Evolutionary conservation across 2,113 vertebrate genomes (phyloP).

Genomic region (Arenaria interpres): DNA sequence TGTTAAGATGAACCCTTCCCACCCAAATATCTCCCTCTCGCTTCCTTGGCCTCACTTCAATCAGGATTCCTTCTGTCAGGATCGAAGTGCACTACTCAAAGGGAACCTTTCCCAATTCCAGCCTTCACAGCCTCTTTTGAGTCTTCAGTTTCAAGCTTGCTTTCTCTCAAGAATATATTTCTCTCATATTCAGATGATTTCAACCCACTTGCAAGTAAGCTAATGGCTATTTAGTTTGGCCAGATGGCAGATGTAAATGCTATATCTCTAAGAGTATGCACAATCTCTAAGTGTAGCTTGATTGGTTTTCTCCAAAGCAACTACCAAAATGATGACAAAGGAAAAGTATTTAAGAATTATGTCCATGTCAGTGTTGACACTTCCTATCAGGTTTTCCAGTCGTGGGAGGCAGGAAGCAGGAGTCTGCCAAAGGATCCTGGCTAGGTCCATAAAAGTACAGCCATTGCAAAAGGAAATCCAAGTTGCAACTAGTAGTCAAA

Average conservation of each 20-base stretch:
- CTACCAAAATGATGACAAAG: neutral
- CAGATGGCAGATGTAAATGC: neutral
- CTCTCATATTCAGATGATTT: neutral
- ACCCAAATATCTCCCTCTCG: neutral
- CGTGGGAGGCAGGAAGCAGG: neutral
- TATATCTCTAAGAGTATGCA: neutral
- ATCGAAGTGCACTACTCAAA: neutral
- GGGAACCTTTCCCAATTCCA: neutral
- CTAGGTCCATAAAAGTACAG: neutral
- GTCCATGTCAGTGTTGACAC: neutral
- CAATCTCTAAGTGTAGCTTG: neutral
- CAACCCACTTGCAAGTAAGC: neutral
- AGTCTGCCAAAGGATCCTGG: neutral
- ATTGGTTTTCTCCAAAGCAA: neutral
- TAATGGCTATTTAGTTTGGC: neutral
- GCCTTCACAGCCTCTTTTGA: neutral
- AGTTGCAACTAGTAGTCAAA: neutral
- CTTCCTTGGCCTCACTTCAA: neutral
- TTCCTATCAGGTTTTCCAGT: neutral
- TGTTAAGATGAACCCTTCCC: neutral
- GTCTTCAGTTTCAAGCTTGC: neutral
- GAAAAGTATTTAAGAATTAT: neutral
- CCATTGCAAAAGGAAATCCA: slow-evolving; percentile 8
- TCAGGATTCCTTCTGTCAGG: neutral
- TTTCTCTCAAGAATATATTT: neutral